These are phyloP conservation scores for Proctacanthus coquilletti DNA, from an alignment of 1,140 invertebrate species.

Conservation along the genomic window DNA sequence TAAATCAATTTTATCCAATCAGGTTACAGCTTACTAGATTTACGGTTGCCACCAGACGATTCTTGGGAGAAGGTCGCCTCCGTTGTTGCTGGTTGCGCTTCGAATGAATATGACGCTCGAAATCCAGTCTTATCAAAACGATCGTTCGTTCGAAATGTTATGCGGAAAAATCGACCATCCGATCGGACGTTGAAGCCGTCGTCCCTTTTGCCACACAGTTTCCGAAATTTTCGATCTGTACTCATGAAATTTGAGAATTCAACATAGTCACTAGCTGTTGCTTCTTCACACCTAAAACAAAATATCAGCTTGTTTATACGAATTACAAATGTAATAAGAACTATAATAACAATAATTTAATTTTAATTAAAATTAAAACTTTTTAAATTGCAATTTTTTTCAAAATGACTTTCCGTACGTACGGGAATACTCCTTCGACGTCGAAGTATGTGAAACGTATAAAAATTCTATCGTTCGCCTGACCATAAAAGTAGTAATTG, in stretches of 20 bases:
- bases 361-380: not conserved
- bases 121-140: constrained; percentile 86
- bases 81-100: constrained; percentile 24
- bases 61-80: too few relatives aligned
- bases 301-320: too few relatives aligned
- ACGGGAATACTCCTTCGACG: constrained; percentile 81
- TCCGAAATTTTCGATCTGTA: constrained; percentile 65
- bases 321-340: too few relatives aligned
- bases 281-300: constrained; percentile 57
- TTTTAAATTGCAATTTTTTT: not conserved
- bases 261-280: constrained; percentile 80
- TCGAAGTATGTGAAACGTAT: constrained; percentile 83
- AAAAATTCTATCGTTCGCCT: constrained; percentile 60
- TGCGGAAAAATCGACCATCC: constrained; percentile 82
- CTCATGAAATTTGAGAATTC: constrained; percentile 89
- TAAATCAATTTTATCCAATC: too few relatives aligned
- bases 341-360: not conserved
- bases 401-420: constrained; percentile 33
- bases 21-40: too few relatives aligned
- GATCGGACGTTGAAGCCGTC: constrained; percentile 66
- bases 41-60: too few relatives aligned
- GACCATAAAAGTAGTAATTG: constrained; percentile 86
- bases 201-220: constrained; percentile 65
- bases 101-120: constrained; percentile 76
- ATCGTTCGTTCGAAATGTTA: constrained; percentile 87